Base-by-base conservation (phyloP, 2,888 invertebrate genomes). In the Neocrepidodera transversa region DNA sequence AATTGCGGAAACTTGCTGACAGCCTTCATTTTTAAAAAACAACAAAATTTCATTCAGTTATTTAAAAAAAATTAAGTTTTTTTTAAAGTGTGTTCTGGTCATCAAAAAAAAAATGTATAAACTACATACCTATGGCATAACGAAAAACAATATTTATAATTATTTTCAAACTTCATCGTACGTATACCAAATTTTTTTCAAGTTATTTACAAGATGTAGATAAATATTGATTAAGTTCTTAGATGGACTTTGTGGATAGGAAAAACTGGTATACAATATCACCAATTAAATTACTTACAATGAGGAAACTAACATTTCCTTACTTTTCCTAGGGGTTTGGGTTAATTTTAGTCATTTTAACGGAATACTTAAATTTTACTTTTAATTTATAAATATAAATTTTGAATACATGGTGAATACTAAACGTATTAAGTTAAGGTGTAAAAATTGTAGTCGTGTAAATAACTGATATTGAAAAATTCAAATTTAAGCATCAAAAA, bases 141-240 rank as follows among this genome's bases (percentile, higher is more conserved):
- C 77, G 72, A 75, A 78, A 79, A 79, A 76, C 74, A 76, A 75
- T 71, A 53, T 52, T 40, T 74, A 77, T 76, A 76, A 77, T 74
- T 76, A 76, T 77, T 79, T 71, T 71, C 64, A 80, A 79, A 79
- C 79, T 78, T 79, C 78, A 79, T 79, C 77, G 70, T 79, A 79
- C 80, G 79, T 79, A 80, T 80, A 80, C 79, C 75, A 77, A 76
- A 68, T 75, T 73, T 72, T 73, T 72, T 68, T 71, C 64, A 71
- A 59, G 64, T 69, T 77, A 76, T 78, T 64, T 78, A 78, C 73
- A 76, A 66, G 54, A 61, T 60, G 60, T 62, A 61, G 52, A 61
- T 62, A 64, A 58, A 53, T 66, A 55, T 60, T 50, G 42, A 52
- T 30, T 58, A 58, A 51, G 26, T 51, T 50, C 40, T 45, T 55